Conservation (phyloP, 2,888 invertebrate genomes). For the Dicycla oo region DNA sequence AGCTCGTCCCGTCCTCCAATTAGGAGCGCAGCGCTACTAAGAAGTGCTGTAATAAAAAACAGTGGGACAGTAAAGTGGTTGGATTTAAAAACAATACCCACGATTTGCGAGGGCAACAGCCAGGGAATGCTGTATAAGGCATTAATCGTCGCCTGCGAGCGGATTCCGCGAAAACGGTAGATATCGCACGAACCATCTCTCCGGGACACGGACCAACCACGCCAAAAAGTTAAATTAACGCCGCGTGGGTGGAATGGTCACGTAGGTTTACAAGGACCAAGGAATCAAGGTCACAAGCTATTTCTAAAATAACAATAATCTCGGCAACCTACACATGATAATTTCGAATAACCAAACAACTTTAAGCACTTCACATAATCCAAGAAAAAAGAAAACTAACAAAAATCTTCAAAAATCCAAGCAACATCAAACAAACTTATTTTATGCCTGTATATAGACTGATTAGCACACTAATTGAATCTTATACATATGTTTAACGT, state of each 20-base stretch:
- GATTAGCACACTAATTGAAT: constrained; percentile 24
- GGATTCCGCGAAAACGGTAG: constrained; percentile 68
- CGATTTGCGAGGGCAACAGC: constrained; percentile 67
- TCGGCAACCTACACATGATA: neutral
- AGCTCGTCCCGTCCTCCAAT: constrained; percentile 61
- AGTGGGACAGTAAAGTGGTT: constrained; percentile 57
- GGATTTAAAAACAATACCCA: constrained; percentile 69
- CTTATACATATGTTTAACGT: constrained; percentile 11
- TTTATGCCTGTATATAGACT: neutral
- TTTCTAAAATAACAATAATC: neutral
- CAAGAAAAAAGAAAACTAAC: neutral
- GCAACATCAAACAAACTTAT: neutral
- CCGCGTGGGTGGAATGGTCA: constrained; percentile 12
- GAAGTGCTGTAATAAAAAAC: constrained; percentile 67
- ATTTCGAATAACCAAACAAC: neutral
- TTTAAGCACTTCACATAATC: neutral
- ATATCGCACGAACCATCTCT: constrained; percentile 69
- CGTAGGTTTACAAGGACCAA: constrained; percentile 17
- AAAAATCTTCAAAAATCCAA: neutral
- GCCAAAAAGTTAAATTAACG: constrained; percentile 60
- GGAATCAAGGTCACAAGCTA: too few relatives aligned
- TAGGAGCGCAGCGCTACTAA: constrained; percentile 69
- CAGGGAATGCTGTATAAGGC: constrained; percentile 66
- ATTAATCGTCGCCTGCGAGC: constrained; percentile 71
- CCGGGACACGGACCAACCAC: constrained; percentile 50